phyloP scores from a whole-genome alignment of 2,888 invertebrate genomes.

The Autographa pulchrina region DNA sequence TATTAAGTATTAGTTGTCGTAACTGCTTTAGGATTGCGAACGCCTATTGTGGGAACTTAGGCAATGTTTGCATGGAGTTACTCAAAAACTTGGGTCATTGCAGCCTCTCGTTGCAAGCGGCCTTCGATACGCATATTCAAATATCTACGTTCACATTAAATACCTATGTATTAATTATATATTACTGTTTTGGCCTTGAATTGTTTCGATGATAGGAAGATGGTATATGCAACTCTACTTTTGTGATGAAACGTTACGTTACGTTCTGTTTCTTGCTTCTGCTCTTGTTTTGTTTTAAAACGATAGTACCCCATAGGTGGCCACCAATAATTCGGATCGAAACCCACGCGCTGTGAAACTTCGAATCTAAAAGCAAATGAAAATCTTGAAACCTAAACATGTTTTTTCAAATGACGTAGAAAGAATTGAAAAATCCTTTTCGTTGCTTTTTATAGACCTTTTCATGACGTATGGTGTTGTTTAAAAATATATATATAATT shows the following conservation, averaged over 20 bases:
- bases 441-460: neutral
- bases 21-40: slow-evolving; percentile 43
- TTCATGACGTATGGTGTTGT: no score
- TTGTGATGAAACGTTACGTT: neutral
- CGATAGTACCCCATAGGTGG: no score
- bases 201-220: slow-evolving; percentile 7
- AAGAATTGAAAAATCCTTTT: neutral
- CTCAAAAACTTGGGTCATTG: slow-evolving; percentile 47
- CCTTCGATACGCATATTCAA: slow-evolving; percentile 16
- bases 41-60: slow-evolving; percentile 46
- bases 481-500: neutral
- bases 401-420: no score
- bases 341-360: no score
- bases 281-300: no score
- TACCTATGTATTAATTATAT: slow-evolving; percentile 7
- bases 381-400: no score
- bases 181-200: slow-evolving; percentile 9
- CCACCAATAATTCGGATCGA: no score
- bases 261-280: no score
- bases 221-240: neutral
- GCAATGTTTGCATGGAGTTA: slow-evolving; percentile 53
- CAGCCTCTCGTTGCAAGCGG: slow-evolving; percentile 36
- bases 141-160: slow-evolving; percentile 12
- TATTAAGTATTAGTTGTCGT: slow-evolving; percentile 39
- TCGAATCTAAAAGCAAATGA: no score